These are phyloP conservation scores for Sorex maritimensis DNA, from an alignment of 2,797 vertebrate species.

Conservation along the genomic window DNA sequence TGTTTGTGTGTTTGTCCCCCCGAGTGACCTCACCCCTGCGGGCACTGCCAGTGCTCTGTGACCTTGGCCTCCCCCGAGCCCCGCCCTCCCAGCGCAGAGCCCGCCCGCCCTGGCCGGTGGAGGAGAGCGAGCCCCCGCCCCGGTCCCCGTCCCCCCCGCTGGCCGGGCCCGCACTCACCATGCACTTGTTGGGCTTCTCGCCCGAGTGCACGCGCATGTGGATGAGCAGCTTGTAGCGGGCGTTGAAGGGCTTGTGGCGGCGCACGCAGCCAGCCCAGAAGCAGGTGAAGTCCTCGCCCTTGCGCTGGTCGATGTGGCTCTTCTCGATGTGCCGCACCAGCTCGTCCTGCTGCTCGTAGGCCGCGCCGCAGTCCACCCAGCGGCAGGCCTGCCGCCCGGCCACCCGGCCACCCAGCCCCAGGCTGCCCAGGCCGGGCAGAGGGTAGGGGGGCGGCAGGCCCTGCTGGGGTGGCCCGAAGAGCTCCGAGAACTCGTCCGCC, in stretches of 20 bases:
- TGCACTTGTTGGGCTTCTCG: slow-evolving; percentile 99
- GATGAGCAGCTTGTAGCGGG: slow-evolving; percentile 99
- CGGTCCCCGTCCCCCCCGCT: too few relatives aligned
- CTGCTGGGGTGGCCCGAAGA: slow-evolving; percentile 91
- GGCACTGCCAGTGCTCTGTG: too few relatives aligned
- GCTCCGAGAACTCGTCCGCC: slow-evolving; percentile 93
- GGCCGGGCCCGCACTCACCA: slow-evolving; percentile 96
- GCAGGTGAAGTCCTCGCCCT: slow-evolving; percentile 99
- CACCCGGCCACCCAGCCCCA: slow-evolving; percentile 84
- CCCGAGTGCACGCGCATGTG: slow-evolving; percentile 99
- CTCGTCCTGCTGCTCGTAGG: slow-evolving; percentile 98
- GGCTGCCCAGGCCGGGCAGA: slow-evolving; percentile 91
- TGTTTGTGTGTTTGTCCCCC: too few relatives aligned
- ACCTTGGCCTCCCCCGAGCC: too few relatives aligned
- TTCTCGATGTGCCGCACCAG: slow-evolving; percentile 99
- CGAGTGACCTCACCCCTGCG: too few relatives aligned
- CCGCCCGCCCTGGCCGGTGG: too few relatives aligned
- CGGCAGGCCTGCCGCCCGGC: slow-evolving; percentile 95
- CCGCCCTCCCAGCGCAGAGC: too few relatives aligned
- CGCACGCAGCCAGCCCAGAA: slow-evolving; percentile 99
- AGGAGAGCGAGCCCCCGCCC: too few relatives aligned
- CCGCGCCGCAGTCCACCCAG: slow-evolving; percentile 98
- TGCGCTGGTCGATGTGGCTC: slow-evolving; percentile 98
- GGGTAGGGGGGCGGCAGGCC: slow-evolving; percentile 97
- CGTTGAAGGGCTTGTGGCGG: slow-evolving; percentile 99